These are phyloP conservation scores for Botrylloides violaceus DNA, from an alignment of 23 tunicate genomes.

Conservation along the genomic window DNA sequence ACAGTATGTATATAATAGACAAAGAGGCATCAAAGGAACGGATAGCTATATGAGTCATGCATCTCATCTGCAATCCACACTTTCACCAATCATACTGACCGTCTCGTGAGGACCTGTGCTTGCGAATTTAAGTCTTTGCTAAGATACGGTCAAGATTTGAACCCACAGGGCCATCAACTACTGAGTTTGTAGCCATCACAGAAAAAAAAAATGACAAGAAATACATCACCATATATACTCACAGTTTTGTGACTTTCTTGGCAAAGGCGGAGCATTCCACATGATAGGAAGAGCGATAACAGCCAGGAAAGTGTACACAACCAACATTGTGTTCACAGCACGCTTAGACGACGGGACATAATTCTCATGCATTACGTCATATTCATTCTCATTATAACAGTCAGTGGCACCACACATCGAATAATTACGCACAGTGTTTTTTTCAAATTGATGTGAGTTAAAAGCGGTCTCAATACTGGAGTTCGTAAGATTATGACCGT, in stretches of 20 bases:
- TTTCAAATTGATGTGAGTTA: background rate
- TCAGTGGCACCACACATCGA: constrained; percentile 21
- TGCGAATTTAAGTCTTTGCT: too few species aligned
- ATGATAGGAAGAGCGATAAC: constrained; percentile 2
- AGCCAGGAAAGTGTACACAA: constrained; percentile 7
- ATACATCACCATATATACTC: too few species aligned
- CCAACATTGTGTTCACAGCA: background rate
- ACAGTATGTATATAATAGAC: too few species aligned
- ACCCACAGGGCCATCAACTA: too few species aligned
- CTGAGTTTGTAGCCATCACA: too few species aligned
- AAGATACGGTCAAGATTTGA: too few species aligned
- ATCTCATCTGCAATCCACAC: too few species aligned
- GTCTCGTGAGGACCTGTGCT: too few species aligned
- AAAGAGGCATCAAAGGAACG: too few species aligned
- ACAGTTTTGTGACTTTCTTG: background rate
- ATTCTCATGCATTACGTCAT: background rate
- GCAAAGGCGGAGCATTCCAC: background rate
- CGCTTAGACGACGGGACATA: constrained; percentile 1
- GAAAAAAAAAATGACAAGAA: too few species aligned
- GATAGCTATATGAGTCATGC: too few species aligned
- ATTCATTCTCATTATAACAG: constrained; percentile 1
- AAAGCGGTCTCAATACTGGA: background rate
- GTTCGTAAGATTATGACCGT: background rate
- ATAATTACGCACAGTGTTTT: background rate
- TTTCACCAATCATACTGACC: too few species aligned